These are phyloP conservation scores for Pseudomyrmex gracilis DNA, from an alignment of 1,140 invertebrate species.

Conservation along the genomic window DNA sequence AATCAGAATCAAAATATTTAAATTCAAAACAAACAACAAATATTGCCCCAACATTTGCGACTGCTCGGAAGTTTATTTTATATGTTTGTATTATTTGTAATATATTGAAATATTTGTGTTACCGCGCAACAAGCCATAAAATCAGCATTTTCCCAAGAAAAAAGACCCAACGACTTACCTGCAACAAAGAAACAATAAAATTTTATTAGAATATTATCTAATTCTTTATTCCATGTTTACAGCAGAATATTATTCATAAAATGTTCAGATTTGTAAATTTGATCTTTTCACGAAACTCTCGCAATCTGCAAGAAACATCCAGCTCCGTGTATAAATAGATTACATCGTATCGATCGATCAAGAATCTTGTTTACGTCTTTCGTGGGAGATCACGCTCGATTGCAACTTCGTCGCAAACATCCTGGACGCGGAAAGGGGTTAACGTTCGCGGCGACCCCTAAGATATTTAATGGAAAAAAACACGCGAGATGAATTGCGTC, in stretches of 20 bases:
- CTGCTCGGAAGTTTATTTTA: too few species aligned
- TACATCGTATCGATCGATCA: conserved; percentile 19
- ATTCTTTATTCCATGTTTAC: not conserved
- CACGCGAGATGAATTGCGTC: conserved; percentile 23
- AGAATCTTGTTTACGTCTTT: conserved; percentile 56
- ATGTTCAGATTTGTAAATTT: not conserved
- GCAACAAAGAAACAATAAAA: conserved; percentile 36
- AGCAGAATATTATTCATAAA: not conserved
- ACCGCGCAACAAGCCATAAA: not conserved
- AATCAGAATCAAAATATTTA: too few species aligned
- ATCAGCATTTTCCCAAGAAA: too few species aligned
- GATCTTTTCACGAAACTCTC: not conserved
- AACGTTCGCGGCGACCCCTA: conserved; percentile 13
- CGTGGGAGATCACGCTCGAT: conserved; percentile 40
- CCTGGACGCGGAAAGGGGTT: conserved; percentile 21
- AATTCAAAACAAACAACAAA: too few species aligned
- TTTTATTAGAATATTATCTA: not conserved
- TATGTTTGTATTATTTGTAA: too few species aligned
- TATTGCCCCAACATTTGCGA: too few species aligned
- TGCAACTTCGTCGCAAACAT: conserved; percentile 46
- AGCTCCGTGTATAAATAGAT: conserved; percentile 25
- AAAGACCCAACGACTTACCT: conserved; percentile 7
- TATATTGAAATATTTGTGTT: not conserved
- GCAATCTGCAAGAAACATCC: not conserved
- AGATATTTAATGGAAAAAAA: conserved; percentile 41